phyloP scores from a whole-genome alignment of 2,113 vertebrate genomes.

The Paradoxurus hermaphroditus region DNA sequence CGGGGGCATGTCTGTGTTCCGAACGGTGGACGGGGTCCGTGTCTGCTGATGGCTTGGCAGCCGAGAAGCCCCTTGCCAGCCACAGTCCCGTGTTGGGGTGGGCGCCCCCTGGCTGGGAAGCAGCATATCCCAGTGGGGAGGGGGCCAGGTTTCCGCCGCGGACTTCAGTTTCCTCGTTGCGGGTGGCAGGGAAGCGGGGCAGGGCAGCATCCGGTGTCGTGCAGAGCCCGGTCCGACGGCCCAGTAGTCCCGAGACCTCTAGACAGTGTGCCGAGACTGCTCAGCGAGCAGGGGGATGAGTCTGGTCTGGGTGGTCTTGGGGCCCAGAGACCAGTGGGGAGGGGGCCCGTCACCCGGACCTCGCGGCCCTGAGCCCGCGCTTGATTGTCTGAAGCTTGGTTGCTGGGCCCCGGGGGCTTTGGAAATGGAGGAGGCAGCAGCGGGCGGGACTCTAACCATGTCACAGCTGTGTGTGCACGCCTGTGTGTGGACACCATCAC shows the following conservation, averaged over 20 bases:
- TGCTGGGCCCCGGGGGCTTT: background rate
- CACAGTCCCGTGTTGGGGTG: background rate
- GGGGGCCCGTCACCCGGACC: background rate
- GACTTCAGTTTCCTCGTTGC: background rate
- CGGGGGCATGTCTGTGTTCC: background rate
- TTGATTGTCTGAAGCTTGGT: background rate
- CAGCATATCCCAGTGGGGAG: background rate
- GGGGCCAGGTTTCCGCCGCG: background rate
- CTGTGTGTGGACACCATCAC: fast-evolving
- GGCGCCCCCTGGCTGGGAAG: background rate
- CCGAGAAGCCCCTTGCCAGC: background rate
- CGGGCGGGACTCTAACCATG: fast-evolving
- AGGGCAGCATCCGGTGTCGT: background rate
- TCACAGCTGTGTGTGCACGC: too few species aligned
- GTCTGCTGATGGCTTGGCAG: too few species aligned
- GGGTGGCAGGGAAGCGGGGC: background rate
- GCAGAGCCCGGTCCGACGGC: too few species aligned
- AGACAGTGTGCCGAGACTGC: background rate
- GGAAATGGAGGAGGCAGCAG: background rate
- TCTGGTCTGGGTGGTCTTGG: background rate
- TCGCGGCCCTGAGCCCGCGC: background rate
- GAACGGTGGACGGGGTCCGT: background rate
- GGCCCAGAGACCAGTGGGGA: too few species aligned
- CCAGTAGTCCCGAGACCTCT: background rate
- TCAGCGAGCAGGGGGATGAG: background rate